These are phyloP conservation scores for Notodonta ziczac DNA, from an alignment of 2,888 invertebrate species.

Conservation along the genomic window DNA sequence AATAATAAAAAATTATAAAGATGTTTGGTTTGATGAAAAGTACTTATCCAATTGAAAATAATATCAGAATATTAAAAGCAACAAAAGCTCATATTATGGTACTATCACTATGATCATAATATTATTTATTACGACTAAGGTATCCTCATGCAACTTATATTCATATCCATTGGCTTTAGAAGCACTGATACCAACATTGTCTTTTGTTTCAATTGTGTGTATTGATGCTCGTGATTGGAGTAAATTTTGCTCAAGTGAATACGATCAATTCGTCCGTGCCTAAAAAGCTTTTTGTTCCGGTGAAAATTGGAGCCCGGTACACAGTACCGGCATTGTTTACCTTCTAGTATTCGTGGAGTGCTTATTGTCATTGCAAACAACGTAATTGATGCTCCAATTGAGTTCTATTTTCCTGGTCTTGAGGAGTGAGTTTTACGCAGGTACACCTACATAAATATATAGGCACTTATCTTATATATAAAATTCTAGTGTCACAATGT, in stretches of 20 bases:
- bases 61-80: too few species aligned
- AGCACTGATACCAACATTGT: slow-evolving; percentile 10
- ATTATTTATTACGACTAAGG: too few species aligned
- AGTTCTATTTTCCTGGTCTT: too few species aligned
- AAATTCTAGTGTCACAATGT: too few species aligned
- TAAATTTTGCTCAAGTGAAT: slow-evolving; percentile 15
- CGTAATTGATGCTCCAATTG: not conserved
- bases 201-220: slow-evolving; percentile 15
- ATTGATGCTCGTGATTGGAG: slow-evolving; percentile 14
- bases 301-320: slow-evolving; percentile 1
- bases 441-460: too few species aligned
- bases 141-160: not conserved
- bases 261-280: slow-evolving; percentile 10
- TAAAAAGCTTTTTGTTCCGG: slow-evolving; percentile 12
- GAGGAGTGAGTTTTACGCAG: too few species aligned
- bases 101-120: too few species aligned
- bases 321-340: not conserved
- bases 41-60: too few species aligned
- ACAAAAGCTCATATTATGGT: too few species aligned
- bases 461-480: too few species aligned
- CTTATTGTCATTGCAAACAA: slow-evolving; percentile 2
- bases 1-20: too few species aligned
- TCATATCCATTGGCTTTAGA: slow-evolving; percentile 10
- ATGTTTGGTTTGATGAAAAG: too few species aligned
- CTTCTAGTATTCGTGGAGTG: slow-evolving; percentile 9